Base-by-base conservation (phyloP, 1,140 invertebrate genomes). In the Drosophila virilis region DNA sequence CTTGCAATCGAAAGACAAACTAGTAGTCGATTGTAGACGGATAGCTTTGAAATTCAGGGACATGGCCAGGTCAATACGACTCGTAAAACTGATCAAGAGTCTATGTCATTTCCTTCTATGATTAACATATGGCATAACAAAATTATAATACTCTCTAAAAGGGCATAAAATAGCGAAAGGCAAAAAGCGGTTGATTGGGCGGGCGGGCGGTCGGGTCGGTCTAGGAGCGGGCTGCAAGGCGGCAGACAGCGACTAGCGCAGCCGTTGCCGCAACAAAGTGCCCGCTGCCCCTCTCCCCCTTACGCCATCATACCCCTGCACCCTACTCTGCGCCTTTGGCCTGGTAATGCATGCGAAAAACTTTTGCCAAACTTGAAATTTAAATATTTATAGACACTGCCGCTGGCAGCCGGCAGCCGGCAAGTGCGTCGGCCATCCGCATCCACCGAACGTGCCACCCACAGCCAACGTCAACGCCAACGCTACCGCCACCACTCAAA, bases 281-380 rank as follows among this genome's bases (percentile, higher is more conserved):
- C 64, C 57, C 8, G 28, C 28, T 7, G 9, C 54, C 17, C 17
- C 6, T 10, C 38, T 33, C 52, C 13, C 37, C 57, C 13, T 10
- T 37, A 8, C 22, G 37, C 6, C 12, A 1, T 8, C 43, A 61
- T 52, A 6, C n/a, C 10, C 8, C 10, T 2, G 1, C 60, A 45
- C 6, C 8, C 7, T 5, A 42, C 28, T 22, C 67, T 46, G 60
- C 54, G 51, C 42, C 45, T 54, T 62, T 62, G 50, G 42, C 50
- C 60, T 66, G 67, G 77, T 89, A 88, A 88, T 89, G 84, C 85
- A 89, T 89, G 84, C 84, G 84, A 89, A 88, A 89, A 89, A 89
- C 85, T 89, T 89, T 88, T 88, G 79, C 77, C 84, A 88, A 89
- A 89, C 84, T 89, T 89, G 80, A 89, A 89, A 89, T 89, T 89